Conservation (phyloP, 2,113 vertebrate genomes). For the Equus quagga region DNA sequence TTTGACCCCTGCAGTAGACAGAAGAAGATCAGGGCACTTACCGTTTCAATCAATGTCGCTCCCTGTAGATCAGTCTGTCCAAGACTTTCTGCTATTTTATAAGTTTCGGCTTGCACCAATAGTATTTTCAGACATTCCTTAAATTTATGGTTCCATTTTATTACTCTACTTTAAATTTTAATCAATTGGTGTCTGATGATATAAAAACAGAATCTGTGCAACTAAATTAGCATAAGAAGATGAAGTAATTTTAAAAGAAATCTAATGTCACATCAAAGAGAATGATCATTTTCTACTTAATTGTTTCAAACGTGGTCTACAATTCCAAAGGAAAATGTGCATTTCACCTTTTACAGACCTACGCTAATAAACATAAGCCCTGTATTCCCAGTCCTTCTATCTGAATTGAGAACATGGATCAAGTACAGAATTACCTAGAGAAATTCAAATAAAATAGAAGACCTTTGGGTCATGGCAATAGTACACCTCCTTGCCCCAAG, state of each 20-base stretch:
- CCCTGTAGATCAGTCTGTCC: background rate
- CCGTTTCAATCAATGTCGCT: background rate
- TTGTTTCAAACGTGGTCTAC: background rate
- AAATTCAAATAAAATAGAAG: conserved; percentile 76
- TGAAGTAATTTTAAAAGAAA: conserved; percentile 51
- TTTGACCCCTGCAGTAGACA: background rate
- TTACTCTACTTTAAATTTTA: conserved; percentile 53
- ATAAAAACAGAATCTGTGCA: conserved; percentile 50
- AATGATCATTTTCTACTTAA: background rate
- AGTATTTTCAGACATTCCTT: conserved; percentile 57
- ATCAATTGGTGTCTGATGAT: background rate
- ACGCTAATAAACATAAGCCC: conserved; percentile 17
- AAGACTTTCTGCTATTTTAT: conserved; percentile 38
- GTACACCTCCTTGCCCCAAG: conserved; percentile 72
- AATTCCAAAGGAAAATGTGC: background rate
- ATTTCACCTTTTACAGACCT: conserved; percentile 27
- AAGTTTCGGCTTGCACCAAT: conserved; percentile 1
- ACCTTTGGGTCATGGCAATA: conserved; percentile 80
- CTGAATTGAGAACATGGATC: conserved; percentile 6
- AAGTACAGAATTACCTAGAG: conserved; percentile 50
- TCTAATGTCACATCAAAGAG: conserved; percentile 6
- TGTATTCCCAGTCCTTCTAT: background rate
- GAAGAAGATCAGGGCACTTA: background rate
- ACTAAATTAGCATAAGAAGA: background rate
- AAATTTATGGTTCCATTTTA: conserved; percentile 56